Percentiles rank a stretch among this genome's conserved stretches.
phyloP scores from a whole-genome alignment of 2,797 vertebrate species.

The Rhinichthys osculus region DNA sequence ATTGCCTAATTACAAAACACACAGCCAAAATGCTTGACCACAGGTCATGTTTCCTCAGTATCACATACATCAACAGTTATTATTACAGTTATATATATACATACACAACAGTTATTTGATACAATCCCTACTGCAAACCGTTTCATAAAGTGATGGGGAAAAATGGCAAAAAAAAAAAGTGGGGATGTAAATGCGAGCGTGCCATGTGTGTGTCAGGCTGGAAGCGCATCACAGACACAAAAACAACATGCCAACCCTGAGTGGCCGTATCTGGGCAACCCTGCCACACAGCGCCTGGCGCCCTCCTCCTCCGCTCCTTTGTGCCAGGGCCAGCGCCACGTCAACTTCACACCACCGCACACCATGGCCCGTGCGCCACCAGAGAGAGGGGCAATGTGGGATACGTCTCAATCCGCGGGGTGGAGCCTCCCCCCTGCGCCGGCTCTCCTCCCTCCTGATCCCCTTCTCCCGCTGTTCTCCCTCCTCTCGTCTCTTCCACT shows the following conservation, averaged over 20 bases:
- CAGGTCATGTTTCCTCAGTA: not conserved
- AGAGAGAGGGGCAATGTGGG: conserved; percentile 69
- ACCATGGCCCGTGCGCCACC: conserved; percentile 61
- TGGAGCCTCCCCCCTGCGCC: conserved; percentile 66
- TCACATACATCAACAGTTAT: not conserved
- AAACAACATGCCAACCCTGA: conserved; percentile 77
- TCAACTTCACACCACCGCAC: conserved; percentile 76
- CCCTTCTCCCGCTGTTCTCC: conserved; percentile 28
- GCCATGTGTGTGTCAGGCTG: conserved; percentile 56
- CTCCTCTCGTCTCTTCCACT: conserved; percentile 38
- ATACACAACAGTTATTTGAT: not conserved
- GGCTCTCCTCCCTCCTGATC: conserved; percentile 39
- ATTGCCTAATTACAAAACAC: not conserved
- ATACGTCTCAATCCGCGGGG: conserved; percentile 94
- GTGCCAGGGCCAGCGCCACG: conserved; percentile 82
- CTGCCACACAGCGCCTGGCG: conserved; percentile 73
- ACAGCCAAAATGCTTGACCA: not conserved
- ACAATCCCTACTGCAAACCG: not conserved
- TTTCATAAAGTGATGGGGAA: not conserved
- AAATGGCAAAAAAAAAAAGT: not conserved
- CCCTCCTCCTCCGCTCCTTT: conserved; percentile 68
- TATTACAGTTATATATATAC: no score
- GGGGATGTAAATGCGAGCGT: conserved; percentile 35
- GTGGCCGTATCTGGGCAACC: conserved; percentile 84
- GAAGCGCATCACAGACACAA: conserved; percentile 52